phyloP scores from a whole-genome alignment of 2,888 invertebrate genomes.

The Keiferia lycopersicella region DNA sequence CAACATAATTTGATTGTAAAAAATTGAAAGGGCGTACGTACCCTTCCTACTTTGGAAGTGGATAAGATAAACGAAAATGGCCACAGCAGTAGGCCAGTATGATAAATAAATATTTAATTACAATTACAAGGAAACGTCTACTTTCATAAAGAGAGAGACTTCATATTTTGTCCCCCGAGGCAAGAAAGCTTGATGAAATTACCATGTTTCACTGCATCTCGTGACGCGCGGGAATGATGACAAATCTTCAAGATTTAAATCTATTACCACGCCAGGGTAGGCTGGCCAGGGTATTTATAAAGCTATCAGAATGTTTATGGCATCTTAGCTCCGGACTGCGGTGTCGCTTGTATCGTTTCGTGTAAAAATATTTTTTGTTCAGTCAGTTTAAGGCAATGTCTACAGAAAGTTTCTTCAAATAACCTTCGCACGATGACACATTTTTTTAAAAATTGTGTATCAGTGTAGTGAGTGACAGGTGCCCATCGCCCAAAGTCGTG shows the following conservation, averaged over 20 bases:
- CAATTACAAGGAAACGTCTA: neutral
- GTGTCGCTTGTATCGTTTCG: neutral
- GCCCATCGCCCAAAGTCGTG: too few species aligned
- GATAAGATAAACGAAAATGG: neutral
- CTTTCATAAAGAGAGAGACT: constrained; percentile 15
- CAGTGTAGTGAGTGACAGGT: too few species aligned
- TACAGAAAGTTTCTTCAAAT: too few species aligned
- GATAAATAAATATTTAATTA: neutral
- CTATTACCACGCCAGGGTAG: constrained; percentile 31
- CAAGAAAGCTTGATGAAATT: constrained; percentile 18
- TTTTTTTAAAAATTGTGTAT: too few species aligned
- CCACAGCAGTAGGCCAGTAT: neutral
- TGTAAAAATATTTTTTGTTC: too few species aligned
- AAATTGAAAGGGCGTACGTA: too few species aligned
- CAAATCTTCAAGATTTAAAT: constrained; percentile 36
- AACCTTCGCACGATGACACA: too few species aligned
- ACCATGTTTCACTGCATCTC: constrained; percentile 7
- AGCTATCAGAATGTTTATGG: constrained; percentile 35
- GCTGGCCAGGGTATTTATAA: constrained; percentile 33
- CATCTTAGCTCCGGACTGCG: neutral
- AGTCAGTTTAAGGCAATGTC: too few species aligned
- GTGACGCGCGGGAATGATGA: neutral
- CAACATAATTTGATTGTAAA: too few species aligned
- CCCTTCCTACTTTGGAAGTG: too few species aligned
- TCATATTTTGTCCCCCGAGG: constrained; percentile 12